These are phyloP conservation scores for Zosterops borbonicus DNA, from an alignment of 2,113 vertebrate genomes.

Conservation along the genomic window DNA sequence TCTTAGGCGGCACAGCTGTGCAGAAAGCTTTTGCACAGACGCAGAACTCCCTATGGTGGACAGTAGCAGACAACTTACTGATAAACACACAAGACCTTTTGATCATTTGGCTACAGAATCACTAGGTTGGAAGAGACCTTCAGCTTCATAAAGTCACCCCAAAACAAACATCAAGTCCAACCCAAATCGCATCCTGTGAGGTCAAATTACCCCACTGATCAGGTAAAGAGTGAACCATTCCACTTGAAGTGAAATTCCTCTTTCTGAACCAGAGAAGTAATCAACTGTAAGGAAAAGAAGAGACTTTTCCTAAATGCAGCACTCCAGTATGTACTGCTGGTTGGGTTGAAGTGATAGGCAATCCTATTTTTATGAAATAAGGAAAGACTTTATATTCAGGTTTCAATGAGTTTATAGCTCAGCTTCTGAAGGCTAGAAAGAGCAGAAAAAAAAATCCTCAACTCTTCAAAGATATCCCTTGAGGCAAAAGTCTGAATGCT, in stretches of 20 bases:
- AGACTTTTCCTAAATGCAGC: background rate
- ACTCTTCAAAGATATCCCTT: background rate
- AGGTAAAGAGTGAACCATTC: background rate
- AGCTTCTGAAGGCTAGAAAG: background rate
- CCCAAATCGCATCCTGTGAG: background rate
- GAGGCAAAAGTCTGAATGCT: background rate
- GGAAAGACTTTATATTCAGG: background rate
- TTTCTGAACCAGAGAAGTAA: background rate
- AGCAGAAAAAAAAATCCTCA: background rate
- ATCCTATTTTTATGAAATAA: conserved; percentile 8
- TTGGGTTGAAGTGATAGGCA: background rate
- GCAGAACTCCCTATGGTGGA: background rate
- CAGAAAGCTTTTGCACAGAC: background rate
- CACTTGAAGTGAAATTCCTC: background rate
- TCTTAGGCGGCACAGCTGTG: background rate
- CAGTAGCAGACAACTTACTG: background rate
- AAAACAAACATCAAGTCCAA: background rate
- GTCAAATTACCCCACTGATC: background rate
- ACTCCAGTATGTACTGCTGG: background rate
- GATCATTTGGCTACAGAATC: background rate
- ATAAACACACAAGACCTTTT: background rate
- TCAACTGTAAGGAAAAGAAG: background rate
- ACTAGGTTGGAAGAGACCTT: background rate
- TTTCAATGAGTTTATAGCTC: conserved; percentile 5
- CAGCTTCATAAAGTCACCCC: background rate